Conservation (phyloP, 2,888 invertebrate genomes). For the Ctena decussata region DNA sequence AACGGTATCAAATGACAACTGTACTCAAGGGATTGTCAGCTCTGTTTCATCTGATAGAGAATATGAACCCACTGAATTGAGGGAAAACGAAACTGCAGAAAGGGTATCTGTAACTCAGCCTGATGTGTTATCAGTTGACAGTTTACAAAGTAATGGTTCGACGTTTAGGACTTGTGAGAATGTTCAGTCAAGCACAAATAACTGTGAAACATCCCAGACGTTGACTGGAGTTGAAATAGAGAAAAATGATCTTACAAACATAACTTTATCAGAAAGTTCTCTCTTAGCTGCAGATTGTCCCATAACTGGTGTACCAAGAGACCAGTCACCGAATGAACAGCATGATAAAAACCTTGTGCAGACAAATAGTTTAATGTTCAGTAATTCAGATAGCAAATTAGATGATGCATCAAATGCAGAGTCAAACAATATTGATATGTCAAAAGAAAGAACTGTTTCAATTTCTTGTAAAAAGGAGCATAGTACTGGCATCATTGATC, state of each 20-base stretch:
- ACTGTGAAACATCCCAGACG: not conserved
- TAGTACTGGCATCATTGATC: too few relatives aligned
- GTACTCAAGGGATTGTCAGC: not conserved
- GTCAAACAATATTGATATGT: too few relatives aligned
- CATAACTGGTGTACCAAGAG: too few relatives aligned
- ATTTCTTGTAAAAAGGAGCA: too few relatives aligned
- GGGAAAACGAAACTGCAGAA: too few relatives aligned
- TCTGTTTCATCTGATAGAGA: not conserved
- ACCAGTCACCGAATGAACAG: too few relatives aligned
- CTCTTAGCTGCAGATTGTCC: too few relatives aligned
- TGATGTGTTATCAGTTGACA: too few relatives aligned
- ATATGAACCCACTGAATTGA: not conserved
- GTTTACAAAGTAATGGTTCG: too few relatives aligned
- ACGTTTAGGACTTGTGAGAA: not conserved
- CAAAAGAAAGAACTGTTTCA: not conserved
- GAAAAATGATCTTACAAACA: not conserved
- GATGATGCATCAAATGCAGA: not conserved
- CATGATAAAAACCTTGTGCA: constrained; percentile 20
- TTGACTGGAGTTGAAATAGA: not conserved
- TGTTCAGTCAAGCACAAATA: not conserved
- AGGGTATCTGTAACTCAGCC: too few relatives aligned
- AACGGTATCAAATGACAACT: not conserved
- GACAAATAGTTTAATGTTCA: not conserved
- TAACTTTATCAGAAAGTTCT: not conserved
- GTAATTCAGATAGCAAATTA: not conserved